Conservation (phyloP, 2,888 invertebrate species). For the Parasteatoda lunata region DNA sequence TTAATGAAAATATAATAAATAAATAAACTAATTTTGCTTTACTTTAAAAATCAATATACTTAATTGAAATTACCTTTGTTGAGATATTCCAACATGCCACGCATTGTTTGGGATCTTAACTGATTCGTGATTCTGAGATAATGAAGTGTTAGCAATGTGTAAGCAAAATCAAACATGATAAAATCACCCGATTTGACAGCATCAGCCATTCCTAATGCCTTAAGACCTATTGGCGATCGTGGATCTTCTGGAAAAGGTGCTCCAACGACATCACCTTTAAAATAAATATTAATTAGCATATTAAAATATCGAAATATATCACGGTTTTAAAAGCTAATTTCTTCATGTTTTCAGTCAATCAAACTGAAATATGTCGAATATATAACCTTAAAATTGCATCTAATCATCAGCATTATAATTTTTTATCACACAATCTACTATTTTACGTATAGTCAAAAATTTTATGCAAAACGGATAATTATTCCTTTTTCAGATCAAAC, state of each 20-base stretch:
- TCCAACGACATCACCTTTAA: constrained; percentile 70
- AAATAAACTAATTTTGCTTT: background rate
- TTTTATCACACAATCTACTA: no score
- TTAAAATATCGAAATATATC: no score
- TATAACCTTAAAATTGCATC: no score
- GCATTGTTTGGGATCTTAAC: constrained; percentile 75
- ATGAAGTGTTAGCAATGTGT: constrained; percentile 77
- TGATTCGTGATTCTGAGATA: constrained; percentile 78
- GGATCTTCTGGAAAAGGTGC: constrained; percentile 62
- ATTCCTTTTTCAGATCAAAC: no score
- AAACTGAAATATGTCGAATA: no score
- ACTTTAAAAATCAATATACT: background rate
- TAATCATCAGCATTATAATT: no score
- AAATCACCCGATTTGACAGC: constrained; percentile 74
- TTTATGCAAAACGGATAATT: no score
- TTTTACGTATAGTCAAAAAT: no score
- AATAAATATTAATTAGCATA: background rate
- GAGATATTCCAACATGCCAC: constrained; percentile 74
- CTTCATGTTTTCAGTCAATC: no score
- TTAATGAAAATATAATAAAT: no score
- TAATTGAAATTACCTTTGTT: constrained; percentile 70
- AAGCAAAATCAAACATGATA: constrained; percentile 77
- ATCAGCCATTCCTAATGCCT: constrained; percentile 58
- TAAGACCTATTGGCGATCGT: constrained; percentile 31
- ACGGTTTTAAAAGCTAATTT: no score